Conservation (phyloP, 2,797 vertebrate genomes). For the Chelmon rostratus region DNA sequence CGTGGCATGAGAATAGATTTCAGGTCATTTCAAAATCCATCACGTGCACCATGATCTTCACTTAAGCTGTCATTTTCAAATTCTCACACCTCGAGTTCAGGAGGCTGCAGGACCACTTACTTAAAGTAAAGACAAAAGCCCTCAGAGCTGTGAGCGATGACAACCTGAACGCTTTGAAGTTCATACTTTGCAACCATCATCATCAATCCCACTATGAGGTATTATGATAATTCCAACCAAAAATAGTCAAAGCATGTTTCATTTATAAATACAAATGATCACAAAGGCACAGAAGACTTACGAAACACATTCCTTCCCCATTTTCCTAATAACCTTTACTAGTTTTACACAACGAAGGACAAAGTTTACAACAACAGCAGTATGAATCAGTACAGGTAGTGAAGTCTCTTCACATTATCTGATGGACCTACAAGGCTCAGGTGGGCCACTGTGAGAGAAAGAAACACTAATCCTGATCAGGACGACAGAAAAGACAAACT, state of each 20-base stretch:
- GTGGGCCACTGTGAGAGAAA: neutral
- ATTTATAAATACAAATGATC: slow-evolving; percentile 13
- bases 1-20: slow-evolving; percentile 48
- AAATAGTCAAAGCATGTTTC: slow-evolving; percentile 6
- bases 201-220: neutral
- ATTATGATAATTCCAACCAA: slow-evolving; percentile 20
- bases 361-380: slow-evolving; percentile 10
- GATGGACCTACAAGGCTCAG: slow-evolving; percentile 33
- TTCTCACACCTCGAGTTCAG: slow-evolving; percentile 24
- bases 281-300: neutral
- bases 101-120: slow-evolving; percentile 12
- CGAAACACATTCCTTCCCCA: neutral
- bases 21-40: slow-evolving; percentile 62
- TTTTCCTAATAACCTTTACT: neutral
- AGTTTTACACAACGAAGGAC: slow-evolving; percentile 1
- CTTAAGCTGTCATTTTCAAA: slow-evolving; percentile 58
- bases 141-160: slow-evolving; percentile 15
- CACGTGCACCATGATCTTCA: slow-evolving; percentile 43
- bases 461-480: slow-evolving; percentile 19
- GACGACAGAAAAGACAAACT: neutral
- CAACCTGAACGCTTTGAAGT: slow-evolving; percentile 41
- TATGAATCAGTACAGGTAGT: slow-evolving; percentile 10
- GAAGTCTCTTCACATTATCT: slow-evolving; percentile 33
- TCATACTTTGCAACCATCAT: slow-evolving; percentile 11
- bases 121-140: slow-evolving; percentile 35